Evolutionary conservation across 2,797 vertebrate species (phyloP).

Genomic region (Apodemus agrarius): DNA sequence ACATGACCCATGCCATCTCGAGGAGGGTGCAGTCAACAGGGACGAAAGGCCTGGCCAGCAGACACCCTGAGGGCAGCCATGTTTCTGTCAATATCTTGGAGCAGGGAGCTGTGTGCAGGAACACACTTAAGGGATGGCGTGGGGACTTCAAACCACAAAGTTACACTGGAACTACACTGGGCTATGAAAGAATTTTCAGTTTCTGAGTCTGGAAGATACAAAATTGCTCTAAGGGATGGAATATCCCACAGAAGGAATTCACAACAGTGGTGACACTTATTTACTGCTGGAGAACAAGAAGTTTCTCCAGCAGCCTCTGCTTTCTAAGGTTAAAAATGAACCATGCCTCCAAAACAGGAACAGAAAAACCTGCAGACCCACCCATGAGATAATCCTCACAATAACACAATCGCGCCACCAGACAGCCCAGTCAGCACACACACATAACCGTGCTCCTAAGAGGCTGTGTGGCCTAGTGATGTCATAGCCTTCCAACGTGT

Average conservation of each 20-base stretch:
- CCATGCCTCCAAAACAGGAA: neutral
- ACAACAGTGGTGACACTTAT: neutral
- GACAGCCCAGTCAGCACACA: neutral
- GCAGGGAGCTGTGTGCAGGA: neutral
- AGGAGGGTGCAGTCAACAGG: neutral
- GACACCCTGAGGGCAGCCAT: neutral
- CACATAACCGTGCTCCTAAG: neutral
- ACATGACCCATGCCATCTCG: neutral
- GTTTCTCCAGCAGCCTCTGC: neutral
- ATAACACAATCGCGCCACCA: neutral
- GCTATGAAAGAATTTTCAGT: neutral
- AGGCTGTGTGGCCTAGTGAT: too few species aligned
- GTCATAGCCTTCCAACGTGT: neutral
- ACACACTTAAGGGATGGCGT: neutral
- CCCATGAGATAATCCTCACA: neutral
- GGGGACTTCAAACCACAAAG: neutral
- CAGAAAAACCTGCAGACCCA: neutral
- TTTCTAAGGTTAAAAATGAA: conserved; percentile 31
- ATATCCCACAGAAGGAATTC: neutral
- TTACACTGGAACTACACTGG: neutral
- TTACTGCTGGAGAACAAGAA: neutral
- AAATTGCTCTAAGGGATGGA: conserved; percentile 11
- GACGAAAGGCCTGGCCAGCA: neutral
- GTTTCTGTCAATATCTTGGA: neutral
- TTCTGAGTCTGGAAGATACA: conserved; percentile 53